These are phyloP conservation scores for Lepidurus arcticus DNA, from an alignment of 1,140 invertebrate genomes.

Conservation along the genomic window DNA sequence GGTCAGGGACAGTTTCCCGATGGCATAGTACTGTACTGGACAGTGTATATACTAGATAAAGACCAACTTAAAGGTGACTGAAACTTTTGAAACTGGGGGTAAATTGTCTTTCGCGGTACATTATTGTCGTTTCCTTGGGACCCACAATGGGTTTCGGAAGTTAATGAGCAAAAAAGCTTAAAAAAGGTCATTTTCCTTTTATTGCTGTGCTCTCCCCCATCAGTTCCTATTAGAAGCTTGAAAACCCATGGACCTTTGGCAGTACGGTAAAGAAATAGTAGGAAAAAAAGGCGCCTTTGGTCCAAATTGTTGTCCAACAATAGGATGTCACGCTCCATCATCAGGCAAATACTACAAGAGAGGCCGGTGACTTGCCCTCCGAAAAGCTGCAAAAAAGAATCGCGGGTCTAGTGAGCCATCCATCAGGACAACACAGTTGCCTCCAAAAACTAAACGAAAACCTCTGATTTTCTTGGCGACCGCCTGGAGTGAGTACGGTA, in stretches of 20 bases:
- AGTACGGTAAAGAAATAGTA: not conserved
- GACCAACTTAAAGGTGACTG: no score
- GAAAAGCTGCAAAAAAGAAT: not conserved
- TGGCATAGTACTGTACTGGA: not conserved
- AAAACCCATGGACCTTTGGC: not conserved
- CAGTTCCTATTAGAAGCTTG: not conserved
- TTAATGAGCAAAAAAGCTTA: not conserved
- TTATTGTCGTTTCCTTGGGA: not conserved
- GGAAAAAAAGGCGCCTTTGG: not conserved
- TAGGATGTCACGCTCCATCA: slow-evolving; percentile 14
- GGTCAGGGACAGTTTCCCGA: not conserved
- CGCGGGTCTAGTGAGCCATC: not conserved
- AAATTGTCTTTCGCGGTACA: not conserved
- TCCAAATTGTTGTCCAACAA: not conserved
- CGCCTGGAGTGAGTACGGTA: not conserved
- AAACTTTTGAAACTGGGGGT: not conserved
- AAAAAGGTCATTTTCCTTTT: not conserved
- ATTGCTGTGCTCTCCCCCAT: not conserved
- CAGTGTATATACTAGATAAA: not conserved
- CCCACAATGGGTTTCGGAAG: not conserved
- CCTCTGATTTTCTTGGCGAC: not conserved
- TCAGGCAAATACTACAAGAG: not conserved
- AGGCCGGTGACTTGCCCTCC: no score
- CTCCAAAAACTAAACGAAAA: not conserved
- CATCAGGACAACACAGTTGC: not conserved